A percentile compares a stretch with the other conserved stretches of the same genome.
These are phyloP conservation scores for Sarcoramphus papa DNA, from an alignment of 2,797 vertebrate species.

Conservation along the genomic window DNA sequence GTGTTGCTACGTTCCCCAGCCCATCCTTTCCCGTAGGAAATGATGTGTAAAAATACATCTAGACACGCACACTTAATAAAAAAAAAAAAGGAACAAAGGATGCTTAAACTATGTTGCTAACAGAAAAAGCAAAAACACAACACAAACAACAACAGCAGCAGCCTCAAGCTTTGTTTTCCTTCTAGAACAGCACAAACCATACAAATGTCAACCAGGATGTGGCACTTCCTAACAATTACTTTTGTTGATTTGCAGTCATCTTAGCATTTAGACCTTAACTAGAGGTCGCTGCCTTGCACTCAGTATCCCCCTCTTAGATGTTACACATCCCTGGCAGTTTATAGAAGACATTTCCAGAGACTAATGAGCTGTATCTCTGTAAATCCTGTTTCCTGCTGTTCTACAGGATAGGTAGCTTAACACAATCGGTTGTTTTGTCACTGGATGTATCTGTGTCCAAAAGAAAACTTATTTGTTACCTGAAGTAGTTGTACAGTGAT, in stretches of 20 bases:
- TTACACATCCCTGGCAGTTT: neutral
- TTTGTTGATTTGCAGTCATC: neutral
- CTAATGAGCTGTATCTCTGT: neutral
- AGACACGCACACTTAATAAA: neutral
- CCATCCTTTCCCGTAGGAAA: neutral
- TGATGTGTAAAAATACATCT: neutral
- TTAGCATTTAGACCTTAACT: neutral
- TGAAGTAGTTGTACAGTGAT: neutral
- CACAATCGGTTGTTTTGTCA: neutral
- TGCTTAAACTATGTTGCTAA: neutral
- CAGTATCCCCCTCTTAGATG: neutral
- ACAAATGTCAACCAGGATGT: neutral
- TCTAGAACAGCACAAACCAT: neutral
- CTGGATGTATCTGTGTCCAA: neutral
- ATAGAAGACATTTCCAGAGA: neutral
- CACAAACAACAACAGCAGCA: neutral
- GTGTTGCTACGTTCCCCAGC: neutral
- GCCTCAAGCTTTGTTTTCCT: neutral
- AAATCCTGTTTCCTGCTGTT: neutral
- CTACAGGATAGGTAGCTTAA: neutral
- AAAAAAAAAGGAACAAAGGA: neutral
- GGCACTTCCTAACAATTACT: neutral
- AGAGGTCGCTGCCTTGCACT: neutral
- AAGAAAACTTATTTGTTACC: neutral
- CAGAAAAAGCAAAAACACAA: neutral